Conservation (phyloP, 1,140 invertebrate genomes). For the Bacillus rossius region DNA sequence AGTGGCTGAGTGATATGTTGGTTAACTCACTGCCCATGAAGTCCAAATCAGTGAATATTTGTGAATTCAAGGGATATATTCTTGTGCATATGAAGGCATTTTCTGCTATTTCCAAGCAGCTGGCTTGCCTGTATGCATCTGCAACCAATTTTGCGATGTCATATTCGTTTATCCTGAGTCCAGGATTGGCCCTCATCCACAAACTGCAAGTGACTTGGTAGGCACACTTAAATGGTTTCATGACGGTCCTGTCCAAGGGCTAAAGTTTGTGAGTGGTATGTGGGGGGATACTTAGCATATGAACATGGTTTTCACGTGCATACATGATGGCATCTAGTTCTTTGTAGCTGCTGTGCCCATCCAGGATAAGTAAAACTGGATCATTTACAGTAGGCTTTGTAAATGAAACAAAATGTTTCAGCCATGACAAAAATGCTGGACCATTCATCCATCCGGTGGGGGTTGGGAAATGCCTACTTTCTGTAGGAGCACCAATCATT, state of each 20-base stretch:
- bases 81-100: constrained; percentile 6
- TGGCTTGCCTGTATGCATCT: not conserved
- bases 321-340: constrained; percentile 32
- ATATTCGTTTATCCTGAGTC: not conserved
- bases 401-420: constrained; percentile 17
- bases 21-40: too few species aligned
- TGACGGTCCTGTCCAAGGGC: constrained; percentile 35
- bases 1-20: too few species aligned
- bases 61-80: constrained; percentile 6
- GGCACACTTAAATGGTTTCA: constrained; percentile 37
- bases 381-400: not conserved
- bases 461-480: constrained; percentile 15
- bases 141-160: constrained; percentile 2
- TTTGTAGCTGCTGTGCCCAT: constrained; percentile 35
- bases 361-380: constrained; percentile 28
- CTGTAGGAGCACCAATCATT: constrained; percentile 14
- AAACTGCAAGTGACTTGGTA: constrained; percentile 25
- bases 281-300: constrained; percentile 35
- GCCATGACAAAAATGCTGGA: constrained; percentile 24
- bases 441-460: constrained; percentile 18
- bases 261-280: constrained; percentile 38
- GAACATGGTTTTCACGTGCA: constrained; percentile 33
- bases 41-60: constrained; percentile 3
- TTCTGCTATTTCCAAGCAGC: constrained; percentile 5
- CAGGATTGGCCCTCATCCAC: constrained; percentile 5